Conservation (phyloP, 2,888 invertebrate species). For the Pristionchus mayeri region DNA sequence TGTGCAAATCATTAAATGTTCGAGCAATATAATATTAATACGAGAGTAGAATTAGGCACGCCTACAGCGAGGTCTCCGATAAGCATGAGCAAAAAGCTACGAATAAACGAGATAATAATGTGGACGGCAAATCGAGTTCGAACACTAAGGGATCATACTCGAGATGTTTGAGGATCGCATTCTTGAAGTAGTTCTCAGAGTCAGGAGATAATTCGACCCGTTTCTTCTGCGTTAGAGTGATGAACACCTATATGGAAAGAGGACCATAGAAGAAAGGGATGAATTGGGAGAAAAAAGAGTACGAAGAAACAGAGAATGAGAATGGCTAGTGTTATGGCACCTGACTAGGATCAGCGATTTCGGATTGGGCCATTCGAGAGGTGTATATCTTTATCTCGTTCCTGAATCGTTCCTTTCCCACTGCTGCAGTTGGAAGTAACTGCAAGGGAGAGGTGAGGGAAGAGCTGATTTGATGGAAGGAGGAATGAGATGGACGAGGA, state of each 20-base stretch:
- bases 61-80: too few relatives aligned
- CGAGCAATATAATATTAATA: too few relatives aligned
- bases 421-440: constrained; percentile 49
- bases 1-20: too few relatives aligned
- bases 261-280: neutral
- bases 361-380: constrained; percentile 31
- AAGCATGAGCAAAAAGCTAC: too few relatives aligned
- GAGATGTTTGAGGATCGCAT: constrained; percentile 21
- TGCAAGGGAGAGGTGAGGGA: neutral
- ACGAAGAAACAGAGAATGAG: neutral
- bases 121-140: constrained; percentile 36
- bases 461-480: neutral
- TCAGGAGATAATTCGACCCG: constrained; percentile 34
- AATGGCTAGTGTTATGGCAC: neutral
- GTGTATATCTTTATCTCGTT: constrained; percentile 49
- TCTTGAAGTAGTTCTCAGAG: constrained; percentile 28
- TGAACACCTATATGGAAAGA: constrained; percentile 22
- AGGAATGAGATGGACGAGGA: neutral
- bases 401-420: constrained; percentile 47
- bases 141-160: neutral
- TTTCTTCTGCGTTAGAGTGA: constrained; percentile 44
- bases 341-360: constrained; percentile 35
- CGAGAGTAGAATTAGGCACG: too few relatives aligned
- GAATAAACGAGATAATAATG: too few relatives aligned
- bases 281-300: neutral